Percentiles rank a stretch among this genome's conserved stretches.
These are phyloP conservation scores for Chaetodon auriga DNA, from an alignment of 2,113 vertebrate species.

Conservation along the genomic window DNA sequence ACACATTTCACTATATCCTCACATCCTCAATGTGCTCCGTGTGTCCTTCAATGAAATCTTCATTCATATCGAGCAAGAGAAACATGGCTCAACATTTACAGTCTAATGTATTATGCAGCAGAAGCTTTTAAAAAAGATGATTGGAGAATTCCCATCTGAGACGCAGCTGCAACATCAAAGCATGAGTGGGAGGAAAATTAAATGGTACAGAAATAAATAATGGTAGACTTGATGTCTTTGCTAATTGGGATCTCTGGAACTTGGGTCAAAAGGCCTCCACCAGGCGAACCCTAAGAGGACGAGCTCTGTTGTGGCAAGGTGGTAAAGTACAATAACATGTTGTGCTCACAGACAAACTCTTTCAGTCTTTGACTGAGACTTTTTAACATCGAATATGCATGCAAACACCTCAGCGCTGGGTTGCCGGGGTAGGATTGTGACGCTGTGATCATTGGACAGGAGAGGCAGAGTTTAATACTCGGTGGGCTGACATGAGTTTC, in stretches of 20 bases:
- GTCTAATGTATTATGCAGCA: constrained; percentile 76
- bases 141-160: constrained; percentile 76
- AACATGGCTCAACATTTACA: constrained; percentile 73
- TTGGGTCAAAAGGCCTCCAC: constrained; percentile 69
- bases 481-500: constrained; percentile 29
- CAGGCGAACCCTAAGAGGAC: constrained; percentile 26
- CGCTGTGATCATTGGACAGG: neutral
- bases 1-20: constrained; percentile 28
- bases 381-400: neutral
- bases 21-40: neutral
- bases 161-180: constrained; percentile 78
- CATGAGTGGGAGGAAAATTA: constrained; percentile 76
- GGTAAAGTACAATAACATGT: constrained; percentile 11
- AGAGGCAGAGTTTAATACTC: constrained; percentile 2
- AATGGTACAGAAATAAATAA: constrained; percentile 79
- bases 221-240: constrained; percentile 74
- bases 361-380: neutral
- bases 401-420: no score
- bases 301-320: constrained; percentile 7
- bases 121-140: constrained; percentile 74
- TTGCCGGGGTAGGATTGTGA: neutral
- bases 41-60: constrained; percentile 60
- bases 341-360: constrained; percentile 1
- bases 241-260: constrained; percentile 77
- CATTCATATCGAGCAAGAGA: constrained; percentile 55